phyloP scores from a whole-genome alignment of 1,140 invertebrate species.

The Sitobion miscanthi region DNA sequence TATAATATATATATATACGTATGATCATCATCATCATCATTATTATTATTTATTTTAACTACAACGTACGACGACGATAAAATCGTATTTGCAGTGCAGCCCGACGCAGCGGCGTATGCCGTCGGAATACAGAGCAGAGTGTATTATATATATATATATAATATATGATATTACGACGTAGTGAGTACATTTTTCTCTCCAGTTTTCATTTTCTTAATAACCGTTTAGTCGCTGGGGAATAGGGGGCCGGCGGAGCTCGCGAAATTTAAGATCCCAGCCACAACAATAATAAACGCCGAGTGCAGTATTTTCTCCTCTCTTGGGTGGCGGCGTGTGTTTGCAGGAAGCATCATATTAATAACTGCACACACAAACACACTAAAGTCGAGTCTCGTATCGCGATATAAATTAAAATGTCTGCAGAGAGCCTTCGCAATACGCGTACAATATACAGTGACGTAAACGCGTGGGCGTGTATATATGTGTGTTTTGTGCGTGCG shows the following conservation, averaged over 20 bases:
- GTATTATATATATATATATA: not conserved
- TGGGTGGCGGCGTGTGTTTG: not conserved
- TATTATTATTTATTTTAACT: not conserved
- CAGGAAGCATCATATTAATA: conserved; percentile 47
- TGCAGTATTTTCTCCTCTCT: not conserved
- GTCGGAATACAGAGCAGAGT: not conserved
- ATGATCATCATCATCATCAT: not conserved
- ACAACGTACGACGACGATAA: not conserved
- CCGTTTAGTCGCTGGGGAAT: conserved; percentile 52
- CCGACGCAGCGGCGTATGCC: not conserved
- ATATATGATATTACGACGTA: not conserved
- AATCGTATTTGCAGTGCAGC: not conserved
- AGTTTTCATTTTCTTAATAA: conserved; percentile 56
- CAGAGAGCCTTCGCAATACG: not conserved
- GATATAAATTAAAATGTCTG: conserved; percentile 51
- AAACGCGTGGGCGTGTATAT: too few species aligned
- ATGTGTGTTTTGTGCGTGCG: not conserved
- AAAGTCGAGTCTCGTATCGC: conserved; percentile 8
- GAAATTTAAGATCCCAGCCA: conserved; percentile 45
- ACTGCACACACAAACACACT: not conserved
- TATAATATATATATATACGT: too few species aligned
- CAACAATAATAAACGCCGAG: conserved; percentile 51
- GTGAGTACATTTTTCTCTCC: conserved; percentile 45
- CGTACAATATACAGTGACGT: not conserved
- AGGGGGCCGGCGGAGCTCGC: not conserved